Evolutionary conservation across 2,888 invertebrate species (phyloP), one percentile per base, ranked within the genome.

Genomic region (Craniophora ligustri): DNA sequence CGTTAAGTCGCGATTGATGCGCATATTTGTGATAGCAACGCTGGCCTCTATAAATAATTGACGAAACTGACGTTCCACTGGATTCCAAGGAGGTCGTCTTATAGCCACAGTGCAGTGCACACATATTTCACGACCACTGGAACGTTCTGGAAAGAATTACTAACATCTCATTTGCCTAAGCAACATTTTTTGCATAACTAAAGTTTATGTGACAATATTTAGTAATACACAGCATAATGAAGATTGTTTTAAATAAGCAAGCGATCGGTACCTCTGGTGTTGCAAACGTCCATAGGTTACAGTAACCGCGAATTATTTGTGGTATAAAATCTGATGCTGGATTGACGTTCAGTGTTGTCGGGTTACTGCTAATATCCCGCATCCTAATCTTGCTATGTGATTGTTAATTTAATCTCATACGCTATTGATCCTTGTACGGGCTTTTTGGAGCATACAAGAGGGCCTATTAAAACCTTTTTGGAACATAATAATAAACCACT

Each of bases 391-490:
- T 34, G 6, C 36, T 28, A 39, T 56, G 34, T 23, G 28, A 32
- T 40, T 48, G n/a, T 44, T 55, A 44, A 54, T 47, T 54, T 19
- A 15, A 34, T 14, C 36, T 26, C 32, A 32, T 23, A 54, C 26
- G 19, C 26, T 26, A 42, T 28, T 38, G 28, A 54, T 23, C 15
- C 15, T 15, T 2, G 14, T 8, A 21, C 19, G 11, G 26, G 10
- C 3, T 34, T 31, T n/a, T 38, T 0, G 2, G 13, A n/a, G 2
- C 19, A 6, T 4, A 14, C 14, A 44, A 30, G 45, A 30, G 16
- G 6, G 1, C 15, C 3, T 13, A 13, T 1, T n/a, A n/a, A 35
- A 18, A 30, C 0, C 23, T 19, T 57, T 30, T 36, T 15, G 8
- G 11, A 21, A 5, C n/a, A 19, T 32, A 38, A 10, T 39, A 11